phyloP scores from a whole-genome alignment of 2,888 invertebrate species.

The Scaptomyza reducta region DNA sequence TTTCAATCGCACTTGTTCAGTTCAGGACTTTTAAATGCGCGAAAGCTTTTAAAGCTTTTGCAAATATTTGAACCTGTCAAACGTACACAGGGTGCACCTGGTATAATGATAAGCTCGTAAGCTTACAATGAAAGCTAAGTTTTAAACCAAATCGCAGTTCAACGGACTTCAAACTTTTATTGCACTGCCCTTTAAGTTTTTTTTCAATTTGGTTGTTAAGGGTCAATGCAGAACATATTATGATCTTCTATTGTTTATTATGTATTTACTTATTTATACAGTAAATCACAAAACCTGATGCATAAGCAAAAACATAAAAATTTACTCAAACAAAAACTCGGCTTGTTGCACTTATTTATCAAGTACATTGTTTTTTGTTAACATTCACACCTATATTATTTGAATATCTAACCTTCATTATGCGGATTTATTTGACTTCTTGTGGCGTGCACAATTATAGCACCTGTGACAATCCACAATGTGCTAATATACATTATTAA shows the following conservation, averaged over 20 bases:
- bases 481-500: slow-evolving; percentile 18
- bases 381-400: neutral
- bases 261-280: no score
- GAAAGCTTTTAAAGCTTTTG: slow-evolving; percentile 27
- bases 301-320: neutral
- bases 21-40: neutral
- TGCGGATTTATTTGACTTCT: slow-evolving; percentile 15
- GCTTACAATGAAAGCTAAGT: slow-evolving; percentile 4
- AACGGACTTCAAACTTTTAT: neutral
- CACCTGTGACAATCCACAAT: slow-evolving; percentile 24
- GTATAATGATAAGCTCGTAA: no score
- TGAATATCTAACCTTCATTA: slow-evolving; percentile 45
- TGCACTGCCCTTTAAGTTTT: neutral
- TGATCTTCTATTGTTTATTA: neutral
- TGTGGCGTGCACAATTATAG: neutral
- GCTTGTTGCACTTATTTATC: no score
- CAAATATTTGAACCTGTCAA: neutral
- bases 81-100: slow-evolving; percentile 31
- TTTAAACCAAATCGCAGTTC: slow-evolving; percentile 17
- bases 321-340: no score
- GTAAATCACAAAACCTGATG: neutral
- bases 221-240: neutral
- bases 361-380: no score
- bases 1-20: neutral
- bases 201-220: neutral